These are phyloP conservation scores for Pollenia angustigena DNA, from an alignment of 2,888 invertebrate species.

Conservation along the genomic window DNA sequence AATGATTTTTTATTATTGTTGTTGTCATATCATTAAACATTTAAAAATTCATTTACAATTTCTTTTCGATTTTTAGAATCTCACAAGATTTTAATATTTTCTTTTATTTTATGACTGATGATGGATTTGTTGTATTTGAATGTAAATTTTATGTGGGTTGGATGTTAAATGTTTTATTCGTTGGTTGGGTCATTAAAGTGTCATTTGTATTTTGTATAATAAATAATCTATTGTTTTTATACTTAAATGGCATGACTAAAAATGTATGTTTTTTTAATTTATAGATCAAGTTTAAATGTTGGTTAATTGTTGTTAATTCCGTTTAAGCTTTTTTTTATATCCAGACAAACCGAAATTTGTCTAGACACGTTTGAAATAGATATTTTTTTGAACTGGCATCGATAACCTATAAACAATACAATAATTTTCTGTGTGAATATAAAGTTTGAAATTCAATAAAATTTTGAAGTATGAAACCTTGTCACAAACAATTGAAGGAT, in stretches of 20 bases:
- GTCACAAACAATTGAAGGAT: neutral
- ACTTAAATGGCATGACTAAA: slow-evolving; percentile 59
- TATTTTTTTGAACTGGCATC: slow-evolving; percentile 19
- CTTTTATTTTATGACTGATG: slow-evolving; percentile 24
- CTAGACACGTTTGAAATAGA: slow-evolving; percentile 16
- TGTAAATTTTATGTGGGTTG: slow-evolving; percentile 5
- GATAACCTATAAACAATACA: neutral
- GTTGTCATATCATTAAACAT: slow-evolving; percentile 32
- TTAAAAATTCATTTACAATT: slow-evolving; percentile 20
- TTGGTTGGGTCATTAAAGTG: slow-evolving; percentile 28
- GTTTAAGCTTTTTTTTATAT: neutral
- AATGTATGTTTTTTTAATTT: slow-evolving; percentile 42
- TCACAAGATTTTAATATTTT: slow-evolving; percentile 32
- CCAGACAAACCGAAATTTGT: neutral
- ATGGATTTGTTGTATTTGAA: slow-evolving; percentile 12
- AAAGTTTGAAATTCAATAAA: neutral
- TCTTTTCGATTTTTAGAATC: neutral
- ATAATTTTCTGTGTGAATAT: neutral
- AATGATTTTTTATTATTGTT: slow-evolving; percentile 30
- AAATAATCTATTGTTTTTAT: slow-evolving; percentile 51
- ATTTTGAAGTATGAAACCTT: neutral
- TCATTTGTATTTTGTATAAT: slow-evolving; percentile 9
- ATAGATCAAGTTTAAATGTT: slow-evolving; percentile 38
- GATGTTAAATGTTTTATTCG: neutral
- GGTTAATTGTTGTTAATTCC: neutral